Evolutionary conservation across 2,888 invertebrate genomes (phyloP).

Genomic region (Caenorhabditis imperialis): DNA sequence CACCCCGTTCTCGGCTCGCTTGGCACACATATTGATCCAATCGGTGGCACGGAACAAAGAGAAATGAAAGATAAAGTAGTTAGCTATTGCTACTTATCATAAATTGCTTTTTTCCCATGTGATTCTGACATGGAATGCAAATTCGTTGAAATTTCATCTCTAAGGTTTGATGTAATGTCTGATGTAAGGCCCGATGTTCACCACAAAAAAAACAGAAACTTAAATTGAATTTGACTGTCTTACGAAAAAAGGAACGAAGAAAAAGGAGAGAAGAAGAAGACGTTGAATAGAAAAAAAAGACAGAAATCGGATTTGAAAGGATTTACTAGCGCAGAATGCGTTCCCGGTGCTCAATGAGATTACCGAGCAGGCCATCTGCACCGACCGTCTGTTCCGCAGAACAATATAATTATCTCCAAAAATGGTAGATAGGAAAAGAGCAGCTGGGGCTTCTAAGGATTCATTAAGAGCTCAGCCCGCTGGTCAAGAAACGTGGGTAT

Average conservation of each 20-base stretch:
- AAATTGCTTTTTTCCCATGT: background rate
- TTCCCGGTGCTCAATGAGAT: slow-evolving; percentile 26
- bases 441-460: too few relatives aligned
- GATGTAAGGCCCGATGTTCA: too few relatives aligned
- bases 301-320: slow-evolving; percentile 6
- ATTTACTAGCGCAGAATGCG: slow-evolving; percentile 32
- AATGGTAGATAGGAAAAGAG: slow-evolving; percentile 13
- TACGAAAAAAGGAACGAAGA: slow-evolving; percentile 1
- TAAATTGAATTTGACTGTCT: too few relatives aligned
- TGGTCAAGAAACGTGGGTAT: too few relatives aligned
- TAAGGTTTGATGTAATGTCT: too few relatives aligned
- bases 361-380: slow-evolving; percentile 40
- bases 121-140: too few relatives aligned
- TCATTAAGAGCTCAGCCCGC: too few relatives aligned
- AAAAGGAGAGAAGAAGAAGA: slow-evolving; percentile 3
- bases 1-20: slow-evolving; percentile 12
- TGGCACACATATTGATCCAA: slow-evolving; percentile 18
- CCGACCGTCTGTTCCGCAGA: too few relatives aligned
- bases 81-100: background rate
- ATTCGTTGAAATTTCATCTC: too few relatives aligned
- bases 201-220: too few relatives aligned
- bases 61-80: too few relatives aligned
- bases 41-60: background rate
- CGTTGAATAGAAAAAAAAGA: too few relatives aligned
- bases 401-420: slow-evolving; percentile 35